Conservation (phyloP, 2,113 vertebrate species). For the Sceloporus undulatus region DNA sequence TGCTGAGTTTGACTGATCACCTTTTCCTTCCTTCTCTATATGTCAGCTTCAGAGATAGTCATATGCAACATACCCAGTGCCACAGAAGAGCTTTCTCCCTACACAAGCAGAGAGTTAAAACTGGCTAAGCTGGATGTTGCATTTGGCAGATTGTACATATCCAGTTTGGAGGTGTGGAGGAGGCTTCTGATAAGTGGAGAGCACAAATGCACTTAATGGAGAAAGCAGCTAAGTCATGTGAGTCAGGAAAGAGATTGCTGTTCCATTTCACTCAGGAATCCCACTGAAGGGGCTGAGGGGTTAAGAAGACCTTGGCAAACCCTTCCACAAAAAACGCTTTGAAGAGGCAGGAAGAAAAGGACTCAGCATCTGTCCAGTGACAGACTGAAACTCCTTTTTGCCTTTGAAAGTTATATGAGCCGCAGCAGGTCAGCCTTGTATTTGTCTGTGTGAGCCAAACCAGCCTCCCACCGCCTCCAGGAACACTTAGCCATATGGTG, state of each 20-base stretch:
- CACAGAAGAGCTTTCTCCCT: neutral
- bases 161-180: neutral
- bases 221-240: neutral
- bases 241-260: neutral
- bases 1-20: neutral
- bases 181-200: neutral
- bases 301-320: conserved; percentile 21
- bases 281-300: neutral
- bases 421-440: conserved; percentile 24
- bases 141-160: neutral
- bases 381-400: neutral
- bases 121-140: neutral
- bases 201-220: neutral
- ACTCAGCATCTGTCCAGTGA: conserved; percentile 5
- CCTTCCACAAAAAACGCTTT: neutral
- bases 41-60: neutral
- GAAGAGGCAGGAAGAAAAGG: neutral
- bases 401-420: conserved; percentile 13
- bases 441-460: conserved; percentile 16
- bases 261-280: neutral
- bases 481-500: neutral
- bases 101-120: neutral
- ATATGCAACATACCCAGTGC: neutral
- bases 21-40: neutral
- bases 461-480: conserved; percentile 13